Evolutionary conservation across 2,113 vertebrate species (phyloP).

Genomic region (Morone saxatilis): DNA sequence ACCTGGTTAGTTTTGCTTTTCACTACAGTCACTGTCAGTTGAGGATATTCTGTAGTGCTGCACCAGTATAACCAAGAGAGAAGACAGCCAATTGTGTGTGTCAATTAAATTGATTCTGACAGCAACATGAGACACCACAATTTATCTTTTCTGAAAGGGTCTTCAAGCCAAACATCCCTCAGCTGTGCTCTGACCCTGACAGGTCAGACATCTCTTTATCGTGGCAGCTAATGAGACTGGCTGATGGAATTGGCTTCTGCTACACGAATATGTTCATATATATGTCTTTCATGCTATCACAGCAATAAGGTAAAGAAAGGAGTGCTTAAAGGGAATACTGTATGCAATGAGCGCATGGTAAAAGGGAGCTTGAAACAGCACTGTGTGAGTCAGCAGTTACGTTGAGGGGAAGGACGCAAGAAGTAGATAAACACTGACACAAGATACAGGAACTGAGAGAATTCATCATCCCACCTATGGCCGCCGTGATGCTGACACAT

Average conservation of each 20-base stretch:
- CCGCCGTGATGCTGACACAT: constrained; percentile 27
- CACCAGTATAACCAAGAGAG: background rate
- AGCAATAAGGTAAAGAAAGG: background rate
- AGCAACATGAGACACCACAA: background rate
- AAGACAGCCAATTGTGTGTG: background rate
- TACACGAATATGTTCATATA: background rate
- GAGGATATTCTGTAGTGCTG: background rate
- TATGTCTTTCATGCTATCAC: background rate
- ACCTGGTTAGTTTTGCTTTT: background rate
- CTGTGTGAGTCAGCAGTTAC: constrained; percentile 57
- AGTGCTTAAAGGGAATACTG: background rate
- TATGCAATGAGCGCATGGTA: background rate
- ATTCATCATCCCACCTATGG: constrained; percentile 44
- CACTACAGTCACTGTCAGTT: background rate
- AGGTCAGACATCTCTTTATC: background rate
- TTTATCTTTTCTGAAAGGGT: constrained; percentile 8
- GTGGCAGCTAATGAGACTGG: background rate
- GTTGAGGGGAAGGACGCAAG: constrained; percentile 14
- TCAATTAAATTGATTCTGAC: background rate
- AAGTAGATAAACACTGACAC: constrained; percentile 30
- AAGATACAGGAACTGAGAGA: constrained; percentile 44
- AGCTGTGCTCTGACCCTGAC: constrained; percentile 9
- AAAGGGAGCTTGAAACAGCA: constrained; percentile 24
- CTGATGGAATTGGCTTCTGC: background rate
- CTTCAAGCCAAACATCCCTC: background rate